Evolutionary conservation across 2,888 invertebrate genomes (phyloP).

Genomic region (Netelia inedita): DNA sequence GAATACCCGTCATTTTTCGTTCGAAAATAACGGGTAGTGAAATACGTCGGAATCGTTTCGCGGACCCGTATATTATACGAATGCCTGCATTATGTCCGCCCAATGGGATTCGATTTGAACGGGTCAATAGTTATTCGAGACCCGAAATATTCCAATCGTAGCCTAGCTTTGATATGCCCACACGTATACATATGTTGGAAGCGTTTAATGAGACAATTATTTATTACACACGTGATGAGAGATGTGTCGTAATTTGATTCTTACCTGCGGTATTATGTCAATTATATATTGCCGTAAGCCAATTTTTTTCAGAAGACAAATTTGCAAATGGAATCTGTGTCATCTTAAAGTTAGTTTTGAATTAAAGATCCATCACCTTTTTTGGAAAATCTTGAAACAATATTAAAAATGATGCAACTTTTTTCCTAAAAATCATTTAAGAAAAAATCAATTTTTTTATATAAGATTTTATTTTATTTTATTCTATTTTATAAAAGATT

Average conservation of each 20-base stretch:
- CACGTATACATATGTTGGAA: background rate
- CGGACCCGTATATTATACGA: background rate
- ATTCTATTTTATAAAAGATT: too few species aligned
- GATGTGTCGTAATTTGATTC: slow-evolving; percentile 10
- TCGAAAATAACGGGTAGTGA: background rate
- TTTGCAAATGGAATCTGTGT: too few species aligned
- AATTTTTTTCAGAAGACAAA: too few species aligned
- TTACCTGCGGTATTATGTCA: background rate
- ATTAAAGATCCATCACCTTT: too few species aligned
- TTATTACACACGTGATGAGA: slow-evolving; percentile 27
- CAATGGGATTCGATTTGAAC: slow-evolving; percentile 22
- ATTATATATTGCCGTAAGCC: background rate
- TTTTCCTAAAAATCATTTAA: too few species aligned
- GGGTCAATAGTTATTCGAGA: slow-evolving; percentile 35
- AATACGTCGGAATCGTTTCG: background rate
- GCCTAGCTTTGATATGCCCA: background rate
- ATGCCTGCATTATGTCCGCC: background rate
- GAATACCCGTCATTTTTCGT: too few species aligned
- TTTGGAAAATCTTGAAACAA: too few species aligned
- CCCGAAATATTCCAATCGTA: slow-evolving; percentile 15
- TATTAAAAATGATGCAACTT: too few species aligned
- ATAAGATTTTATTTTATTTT: too few species aligned
- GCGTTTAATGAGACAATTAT: slow-evolving; percentile 39
- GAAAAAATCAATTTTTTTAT: too few species aligned
- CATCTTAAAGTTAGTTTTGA: too few species aligned